Conservation (phyloP, 2,113 vertebrate genomes). For the Daboia siamensis region DNA sequence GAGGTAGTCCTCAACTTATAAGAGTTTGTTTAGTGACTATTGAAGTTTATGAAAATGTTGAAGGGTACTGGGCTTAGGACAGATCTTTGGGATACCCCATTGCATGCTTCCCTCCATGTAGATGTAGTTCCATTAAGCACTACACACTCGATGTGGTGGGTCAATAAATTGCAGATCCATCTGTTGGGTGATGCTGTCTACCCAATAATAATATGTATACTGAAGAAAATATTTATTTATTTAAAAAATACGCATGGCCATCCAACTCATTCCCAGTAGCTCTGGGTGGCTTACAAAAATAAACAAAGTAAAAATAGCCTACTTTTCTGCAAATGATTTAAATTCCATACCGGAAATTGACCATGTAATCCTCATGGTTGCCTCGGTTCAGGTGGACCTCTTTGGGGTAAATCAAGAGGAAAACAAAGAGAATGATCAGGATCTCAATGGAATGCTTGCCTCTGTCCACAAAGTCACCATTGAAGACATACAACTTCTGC, state of each 20-base stretch:
- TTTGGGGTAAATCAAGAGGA: conserved; percentile 88
- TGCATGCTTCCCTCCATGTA: no score
- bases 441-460: conserved; percentile 89
- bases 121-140: no score
- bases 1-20: background rate
- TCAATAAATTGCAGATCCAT: no score
- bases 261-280: background rate
- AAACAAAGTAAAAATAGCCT: background rate
- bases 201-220: no score
- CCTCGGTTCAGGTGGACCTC: conserved; percentile 88
- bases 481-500: conserved; percentile 88
- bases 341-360: conserved; percentile 82
- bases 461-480: conserved; percentile 91
- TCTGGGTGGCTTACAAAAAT: background rate
- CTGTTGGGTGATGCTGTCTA: no score
- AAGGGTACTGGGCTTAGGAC: no score
- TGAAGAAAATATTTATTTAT: no score
- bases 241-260: no score
- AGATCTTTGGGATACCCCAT: no score
- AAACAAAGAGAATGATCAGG: conserved; percentile 85
- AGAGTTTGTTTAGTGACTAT: no score
- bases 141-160: no score
- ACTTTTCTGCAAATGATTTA: background rate
- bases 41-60: no score
- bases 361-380: conserved; percentile 90